Base-by-base conservation (phyloP, 2,113 vertebrate genomes). In the Thermophis baileyi region DNA sequence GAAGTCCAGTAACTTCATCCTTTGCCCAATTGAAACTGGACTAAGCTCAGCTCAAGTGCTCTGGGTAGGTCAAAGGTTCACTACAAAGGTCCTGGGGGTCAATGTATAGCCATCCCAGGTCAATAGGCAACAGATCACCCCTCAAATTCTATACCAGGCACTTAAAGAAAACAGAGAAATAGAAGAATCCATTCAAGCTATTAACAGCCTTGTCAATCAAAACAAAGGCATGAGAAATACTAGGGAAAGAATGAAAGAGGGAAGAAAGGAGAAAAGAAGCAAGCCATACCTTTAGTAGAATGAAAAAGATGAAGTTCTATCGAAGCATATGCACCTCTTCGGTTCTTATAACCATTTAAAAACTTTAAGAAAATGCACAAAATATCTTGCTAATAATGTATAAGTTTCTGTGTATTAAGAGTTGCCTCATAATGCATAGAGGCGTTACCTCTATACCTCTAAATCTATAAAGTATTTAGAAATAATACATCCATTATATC, bases 161-260 rank as follows among this genome's bases (percentile, higher is more conserved):
- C 95, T 95, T 95, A 95, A 94, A 96, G 95, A 95, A 95, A 95
- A 94, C 94, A 93, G 95, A 94, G 95, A 96, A 96, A 94, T 95
- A 94, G 95, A 95, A 95, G 95, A 95, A 95, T 94, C 94, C 94
- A 96, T 96, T 95, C 96, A 96, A 95, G 93, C 95, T 95, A 95
- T 96, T 96, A 96, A 96, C 95, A 96, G 93, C 92, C 94, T 96
- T 96, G 95, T 96, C 95, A 96, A 96, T 96, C 95, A 96, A 94
- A 95, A 54, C 93, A n/a, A 94, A 92, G 95, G 94, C 94, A 93
- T 95, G 94, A 94, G 95, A 96, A 94, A 94, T 90, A 94, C 69
- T 87, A 87, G 40, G 44, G 25, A 54, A 50, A 81, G 51, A 54
- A 53, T 9, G n/a, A 44, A 81, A 47, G 30, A 35, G 14, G 88